Percentiles rank a stretch among this genome's conserved stretches.
phyloP scores from a whole-genome alignment of 1,140 invertebrate species.

The Drosophila kikkawai region DNA sequence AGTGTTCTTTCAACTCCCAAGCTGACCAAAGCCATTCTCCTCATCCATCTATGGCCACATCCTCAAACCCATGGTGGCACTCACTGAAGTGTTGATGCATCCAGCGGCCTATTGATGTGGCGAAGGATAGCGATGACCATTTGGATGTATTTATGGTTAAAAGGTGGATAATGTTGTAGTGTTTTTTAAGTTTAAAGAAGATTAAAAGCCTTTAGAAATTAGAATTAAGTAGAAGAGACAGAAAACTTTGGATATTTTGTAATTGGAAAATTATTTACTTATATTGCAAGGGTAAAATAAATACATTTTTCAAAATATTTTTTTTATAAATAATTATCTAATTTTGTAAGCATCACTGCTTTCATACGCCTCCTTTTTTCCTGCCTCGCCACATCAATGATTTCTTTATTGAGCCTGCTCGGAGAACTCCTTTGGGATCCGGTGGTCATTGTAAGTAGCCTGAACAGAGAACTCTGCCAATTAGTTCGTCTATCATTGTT shows the following conservation, averaged over 20 bases:
- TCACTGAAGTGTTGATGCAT: slow-evolving; percentile 81
- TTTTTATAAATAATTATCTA: not conserved
- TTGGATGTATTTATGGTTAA: not conserved
- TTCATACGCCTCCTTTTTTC: not conserved
- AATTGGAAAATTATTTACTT: not conserved
- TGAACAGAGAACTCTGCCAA: slow-evolving; percentile 58
- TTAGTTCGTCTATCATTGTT: slow-evolving; percentile 62
- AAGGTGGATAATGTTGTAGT: no score
- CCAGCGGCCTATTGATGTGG: slow-evolving; percentile 68
- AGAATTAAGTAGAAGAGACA: not conserved
- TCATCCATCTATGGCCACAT: not conserved
- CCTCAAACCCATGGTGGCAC: slow-evolving; percentile 38
- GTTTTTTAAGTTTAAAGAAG: no score
- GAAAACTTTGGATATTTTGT: not conserved
- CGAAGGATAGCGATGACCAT: slow-evolving; percentile 23
- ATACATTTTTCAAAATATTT: not conserved
- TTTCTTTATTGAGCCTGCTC: slow-evolving; percentile 76
- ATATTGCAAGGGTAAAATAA: not conserved
- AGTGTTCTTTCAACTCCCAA: slow-evolving; percentile 19
- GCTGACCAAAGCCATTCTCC: slow-evolving; percentile 25
- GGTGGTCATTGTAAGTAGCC: slow-evolving; percentile 50
- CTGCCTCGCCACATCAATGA: slow-evolving; percentile 45
- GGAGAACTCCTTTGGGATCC: slow-evolving; percentile 44
- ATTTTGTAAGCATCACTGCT: slow-evolving; percentile 12
- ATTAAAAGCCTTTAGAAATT: not conserved